phyloP scores from a whole-genome alignment of 2,797 vertebrate genomes.

The Lacerta agilis region DNA sequence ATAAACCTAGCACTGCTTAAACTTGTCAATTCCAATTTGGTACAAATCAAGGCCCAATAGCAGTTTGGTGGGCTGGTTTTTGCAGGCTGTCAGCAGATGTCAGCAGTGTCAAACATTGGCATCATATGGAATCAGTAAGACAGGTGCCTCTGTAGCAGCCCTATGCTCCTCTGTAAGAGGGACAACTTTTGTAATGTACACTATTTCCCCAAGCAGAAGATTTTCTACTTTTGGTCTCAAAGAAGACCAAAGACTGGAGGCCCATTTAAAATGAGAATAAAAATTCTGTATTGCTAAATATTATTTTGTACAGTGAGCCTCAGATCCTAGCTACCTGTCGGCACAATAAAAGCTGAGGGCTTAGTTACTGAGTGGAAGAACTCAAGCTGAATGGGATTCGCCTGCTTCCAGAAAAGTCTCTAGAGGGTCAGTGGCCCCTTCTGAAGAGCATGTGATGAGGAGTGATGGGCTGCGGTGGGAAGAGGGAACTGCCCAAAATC shows the following conservation, averaged over 20 bases:
- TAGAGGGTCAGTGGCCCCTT: background rate
- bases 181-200: background rate
- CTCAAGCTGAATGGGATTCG: background rate
- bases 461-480: background rate
- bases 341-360: background rate
- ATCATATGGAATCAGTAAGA: background rate
- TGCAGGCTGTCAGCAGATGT: background rate
- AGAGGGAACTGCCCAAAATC: background rate
- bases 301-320: background rate
- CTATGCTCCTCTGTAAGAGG: background rate
- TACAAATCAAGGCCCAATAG: background rate
- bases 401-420: background rate
- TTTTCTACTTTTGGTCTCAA: background rate
- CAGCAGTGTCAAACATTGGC: too few species aligned
- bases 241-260: background rate
- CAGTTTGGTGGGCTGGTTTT: background rate
- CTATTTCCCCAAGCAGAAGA: background rate
- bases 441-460: background rate
- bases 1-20: background rate
- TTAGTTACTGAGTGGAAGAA: background rate
- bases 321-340: background rate
- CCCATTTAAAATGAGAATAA: background rate
- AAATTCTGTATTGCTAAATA: background rate
- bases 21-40: background rate
- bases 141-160: background rate